Percentiles rank a stretch among this genome's conserved stretches.
These are phyloP conservation scores for Tragelaphus imberbis DNA, from an alignment of 2,113 vertebrate genomes.

Conservation along the genomic window DNA sequence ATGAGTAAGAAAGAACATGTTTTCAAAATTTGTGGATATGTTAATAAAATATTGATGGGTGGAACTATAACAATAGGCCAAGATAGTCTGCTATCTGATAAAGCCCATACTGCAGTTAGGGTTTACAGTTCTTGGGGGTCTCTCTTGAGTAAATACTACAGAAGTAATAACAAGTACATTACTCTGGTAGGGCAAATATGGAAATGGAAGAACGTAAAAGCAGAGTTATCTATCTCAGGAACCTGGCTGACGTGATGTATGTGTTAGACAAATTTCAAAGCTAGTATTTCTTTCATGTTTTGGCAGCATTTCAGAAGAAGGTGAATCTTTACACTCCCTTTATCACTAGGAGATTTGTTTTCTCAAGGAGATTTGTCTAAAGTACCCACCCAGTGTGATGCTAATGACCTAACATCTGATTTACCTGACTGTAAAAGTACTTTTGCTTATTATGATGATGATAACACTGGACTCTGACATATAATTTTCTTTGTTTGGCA, in stretches of 20 bases:
- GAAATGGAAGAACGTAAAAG: background rate
- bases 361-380: background rate
- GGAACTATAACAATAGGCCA: background rate
- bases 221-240: background rate
- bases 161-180: background rate
- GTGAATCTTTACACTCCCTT: background rate
- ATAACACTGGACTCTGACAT: background rate
- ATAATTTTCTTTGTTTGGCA: conserved; percentile 15
- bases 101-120: background rate
- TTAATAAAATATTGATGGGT: background rate
- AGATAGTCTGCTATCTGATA: background rate
- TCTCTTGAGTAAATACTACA: background rate
- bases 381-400: background rate
- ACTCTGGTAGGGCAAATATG: background rate
- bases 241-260: background rate
- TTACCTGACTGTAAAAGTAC: background rate
- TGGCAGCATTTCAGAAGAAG: conserved; percentile 35
- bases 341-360: background rate
- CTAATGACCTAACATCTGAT: background rate
- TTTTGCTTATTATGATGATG: background rate
- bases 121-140: background rate
- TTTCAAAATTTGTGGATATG: conserved; percentile 21
- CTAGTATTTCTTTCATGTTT: conserved; percentile 13
- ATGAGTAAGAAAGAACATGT: background rate
- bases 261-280: conserved; percentile 24